Evolutionary conservation across 2,797 vertebrate genomes (phyloP).

Genomic region (Sarcophilus harrisii): DNA sequence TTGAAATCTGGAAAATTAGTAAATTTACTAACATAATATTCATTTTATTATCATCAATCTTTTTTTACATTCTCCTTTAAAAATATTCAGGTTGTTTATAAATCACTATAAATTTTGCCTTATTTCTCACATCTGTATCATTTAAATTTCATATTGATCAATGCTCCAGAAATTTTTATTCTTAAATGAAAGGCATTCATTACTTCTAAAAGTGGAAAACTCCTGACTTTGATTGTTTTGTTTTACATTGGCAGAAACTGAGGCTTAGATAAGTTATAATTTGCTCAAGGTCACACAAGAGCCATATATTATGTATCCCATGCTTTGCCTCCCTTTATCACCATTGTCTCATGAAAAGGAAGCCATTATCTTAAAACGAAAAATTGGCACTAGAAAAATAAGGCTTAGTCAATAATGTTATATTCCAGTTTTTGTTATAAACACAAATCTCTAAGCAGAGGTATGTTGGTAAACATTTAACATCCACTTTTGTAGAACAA

Average conservation of each 20-base stretch:
- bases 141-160: not conserved
- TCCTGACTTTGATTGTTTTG: not conserved
- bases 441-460: not conserved
- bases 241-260: not conserved
- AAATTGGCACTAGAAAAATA: not conserved
- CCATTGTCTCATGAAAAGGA: not conserved
- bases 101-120: not conserved
- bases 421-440: not conserved
- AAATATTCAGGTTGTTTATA: not conserved
- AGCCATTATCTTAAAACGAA: not conserved
- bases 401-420: not conserved
- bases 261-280: not conserved
- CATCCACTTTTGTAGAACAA: not conserved
- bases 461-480: not conserved
- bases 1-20: not conserved
- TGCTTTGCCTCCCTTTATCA: not conserved
- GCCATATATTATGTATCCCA: not conserved
- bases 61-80: conserved; percentile 27
- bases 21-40: not conserved
- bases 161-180: not conserved
- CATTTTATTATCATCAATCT: not conserved
- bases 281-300: not conserved
- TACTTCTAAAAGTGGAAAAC: not conserved
- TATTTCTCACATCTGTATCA: not conserved
- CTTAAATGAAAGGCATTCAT: not conserved